A percentile compares a stretch with the other conserved stretches of the same genome.
Conservation (phyloP, 2,888 invertebrate genomes). For the Penaeus monodon region DNA sequence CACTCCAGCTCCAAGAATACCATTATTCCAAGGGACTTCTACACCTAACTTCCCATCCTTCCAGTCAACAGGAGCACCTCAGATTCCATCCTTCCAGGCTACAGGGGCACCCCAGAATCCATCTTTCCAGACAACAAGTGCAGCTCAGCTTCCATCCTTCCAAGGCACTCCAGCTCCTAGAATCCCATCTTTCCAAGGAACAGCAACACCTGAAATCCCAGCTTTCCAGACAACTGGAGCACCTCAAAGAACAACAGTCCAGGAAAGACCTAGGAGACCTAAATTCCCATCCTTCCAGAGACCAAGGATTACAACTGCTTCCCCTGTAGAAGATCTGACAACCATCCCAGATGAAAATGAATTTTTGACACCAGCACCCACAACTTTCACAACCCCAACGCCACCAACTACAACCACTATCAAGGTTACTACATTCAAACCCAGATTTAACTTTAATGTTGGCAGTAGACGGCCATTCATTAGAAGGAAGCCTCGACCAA, state of each 20-base stretch:
- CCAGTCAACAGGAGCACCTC: slow-evolving; percentile 11
- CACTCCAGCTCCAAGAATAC: background rate
- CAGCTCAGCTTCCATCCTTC: slow-evolving; percentile 9
- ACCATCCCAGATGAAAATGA: too few relatives aligned
- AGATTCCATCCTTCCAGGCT: background rate
- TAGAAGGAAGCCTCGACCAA: slow-evolving; percentile 37
- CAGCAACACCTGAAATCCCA: background rate
- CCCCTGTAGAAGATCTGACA: slow-evolving; percentile 28
- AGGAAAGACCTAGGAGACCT: slow-evolving; percentile 4
- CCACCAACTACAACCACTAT: slow-evolving; percentile 35
- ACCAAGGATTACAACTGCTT: slow-evolving; percentile 18
- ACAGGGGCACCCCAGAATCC: background rate
- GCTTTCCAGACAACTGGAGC: slow-evolving; percentile 10
- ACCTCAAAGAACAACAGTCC: background rate
- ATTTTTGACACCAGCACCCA: background rate
- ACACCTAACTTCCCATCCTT: slow-evolving; percentile 13
- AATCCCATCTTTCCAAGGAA: background rate
- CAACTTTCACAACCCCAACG: slow-evolving; percentile 9
- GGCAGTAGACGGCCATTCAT: slow-evolving; percentile 52
- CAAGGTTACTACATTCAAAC: slow-evolving; percentile 57
- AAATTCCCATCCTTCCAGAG: slow-evolving; percentile 27
- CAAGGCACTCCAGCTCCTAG: slow-evolving; percentile 15
- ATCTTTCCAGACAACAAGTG: slow-evolving; percentile 5
- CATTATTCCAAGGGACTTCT: background rate
- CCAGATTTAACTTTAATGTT: slow-evolving; percentile 38